Percentiles rank a stretch among this genome's conserved stretches.
Conservation (phyloP, 2,888 invertebrate species). For the Yponomeuta sedellus region DNA sequence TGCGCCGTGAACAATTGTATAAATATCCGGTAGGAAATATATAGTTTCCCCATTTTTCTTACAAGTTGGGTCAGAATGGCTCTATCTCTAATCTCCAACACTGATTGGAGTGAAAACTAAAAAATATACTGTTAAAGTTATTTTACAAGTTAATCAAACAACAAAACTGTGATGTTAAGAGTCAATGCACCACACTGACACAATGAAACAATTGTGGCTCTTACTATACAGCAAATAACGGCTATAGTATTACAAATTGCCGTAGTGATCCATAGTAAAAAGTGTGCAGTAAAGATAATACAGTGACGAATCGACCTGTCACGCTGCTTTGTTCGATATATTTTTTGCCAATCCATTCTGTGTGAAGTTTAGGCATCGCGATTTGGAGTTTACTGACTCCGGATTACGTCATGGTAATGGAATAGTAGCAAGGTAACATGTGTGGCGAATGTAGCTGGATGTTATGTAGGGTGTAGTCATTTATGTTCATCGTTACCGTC, state of each 20-base stretch:
- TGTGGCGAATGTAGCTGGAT: neutral
- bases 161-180: too few relatives aligned
- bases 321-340: slow-evolving; percentile 30
- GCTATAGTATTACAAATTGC: neutral
- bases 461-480: neutral
- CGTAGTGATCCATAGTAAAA: neutral
- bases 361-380: neutral
- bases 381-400: slow-evolving; percentile 7
- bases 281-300: slow-evolving; percentile 21
- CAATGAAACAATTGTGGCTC: neutral
- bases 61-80: too few relatives aligned
- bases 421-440: neutral
- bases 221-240: neutral
- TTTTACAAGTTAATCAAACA: too few relatives aligned
- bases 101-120: too few relatives aligned
- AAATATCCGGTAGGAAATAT: too few relatives aligned
- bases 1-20: too few relatives aligned
- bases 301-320: slow-evolving; percentile 34
- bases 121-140: too few relatives aligned
- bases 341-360: slow-evolving; percentile 12
- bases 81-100: too few relatives aligned
- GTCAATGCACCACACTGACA: neutral
- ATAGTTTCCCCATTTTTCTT: too few relatives aligned
- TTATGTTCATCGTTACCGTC: neutral
- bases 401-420: neutral